These are phyloP conservation scores for Cardiocondyla obscurior DNA, from an alignment of 1,140 invertebrate species.

Conservation along the genomic window DNA sequence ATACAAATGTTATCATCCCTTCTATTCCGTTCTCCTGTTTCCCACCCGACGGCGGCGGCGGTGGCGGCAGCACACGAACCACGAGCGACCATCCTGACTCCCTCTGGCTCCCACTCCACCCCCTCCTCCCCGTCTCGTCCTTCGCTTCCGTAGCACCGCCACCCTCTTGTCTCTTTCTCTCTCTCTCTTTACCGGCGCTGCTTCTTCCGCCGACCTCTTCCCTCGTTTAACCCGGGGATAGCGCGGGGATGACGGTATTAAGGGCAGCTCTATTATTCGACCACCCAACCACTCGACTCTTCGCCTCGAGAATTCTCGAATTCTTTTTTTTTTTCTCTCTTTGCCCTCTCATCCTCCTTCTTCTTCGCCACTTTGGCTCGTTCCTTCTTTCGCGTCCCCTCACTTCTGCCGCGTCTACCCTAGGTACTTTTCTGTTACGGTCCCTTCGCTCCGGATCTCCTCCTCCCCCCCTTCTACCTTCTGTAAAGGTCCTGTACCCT, in stretches of 20 bases:
- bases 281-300: slow-evolving; percentile 78
- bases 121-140: slow-evolving; percentile 46
- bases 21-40: slow-evolving; percentile 73
- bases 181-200: slow-evolving; percentile 25
- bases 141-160: slow-evolving; percentile 49
- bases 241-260: slow-evolving; percentile 78
- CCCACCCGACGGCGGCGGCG: slow-evolving; percentile 56
- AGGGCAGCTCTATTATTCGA: slow-evolving; percentile 79
- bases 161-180: slow-evolving; percentile 15
- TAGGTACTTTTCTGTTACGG: slow-evolving; percentile 59
- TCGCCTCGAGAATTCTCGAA: slow-evolving; percentile 76
- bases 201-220: slow-evolving; percentile 66
- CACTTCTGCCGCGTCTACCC: slow-evolving; percentile 11
- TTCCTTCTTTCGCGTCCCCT: slow-evolving; percentile 18
- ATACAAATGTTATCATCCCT: slow-evolving; percentile 83
- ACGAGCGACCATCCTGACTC: slow-evolving; percentile 58
- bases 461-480: not conserved
- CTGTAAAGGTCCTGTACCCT: slow-evolving; percentile 3
- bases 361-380: slow-evolving; percentile 40
- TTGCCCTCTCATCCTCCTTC: slow-evolving; percentile 38
- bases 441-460: not conserved
- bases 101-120: not conserved
- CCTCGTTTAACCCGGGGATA: slow-evolving; percentile 70
- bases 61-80: slow-evolving; percentile 53
- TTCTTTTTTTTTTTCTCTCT: slow-evolving; percentile 64